Percentiles rank a stretch among this genome's conserved stretches.
Evolutionary conservation across 2,113 vertebrate genomes (phyloP).

Genomic region (Onychorhynchus coronatus): DNA sequence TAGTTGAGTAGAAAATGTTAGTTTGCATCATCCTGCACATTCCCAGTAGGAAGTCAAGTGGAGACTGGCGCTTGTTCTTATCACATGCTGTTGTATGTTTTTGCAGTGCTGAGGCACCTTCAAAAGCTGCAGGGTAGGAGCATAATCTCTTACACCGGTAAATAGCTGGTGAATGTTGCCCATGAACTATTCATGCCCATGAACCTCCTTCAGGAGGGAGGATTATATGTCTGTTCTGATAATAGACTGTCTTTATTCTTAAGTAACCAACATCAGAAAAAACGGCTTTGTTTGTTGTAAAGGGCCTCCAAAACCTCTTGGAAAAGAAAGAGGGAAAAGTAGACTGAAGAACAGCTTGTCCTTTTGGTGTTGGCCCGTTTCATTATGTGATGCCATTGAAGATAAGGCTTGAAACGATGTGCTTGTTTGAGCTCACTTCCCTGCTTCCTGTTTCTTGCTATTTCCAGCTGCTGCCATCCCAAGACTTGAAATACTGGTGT

Average conservation of each 20-base stretch:
- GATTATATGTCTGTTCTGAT: background rate
- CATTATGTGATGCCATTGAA: background rate
- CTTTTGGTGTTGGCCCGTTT: background rate
- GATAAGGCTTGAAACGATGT: background rate
- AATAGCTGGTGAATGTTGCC: background rate
- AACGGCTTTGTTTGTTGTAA: background rate
- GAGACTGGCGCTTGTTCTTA: background rate
- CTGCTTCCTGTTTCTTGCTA: background rate
- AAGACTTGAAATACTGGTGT: background rate
- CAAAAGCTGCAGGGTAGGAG: background rate
- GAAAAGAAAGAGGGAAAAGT: background rate
- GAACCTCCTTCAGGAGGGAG: background rate
- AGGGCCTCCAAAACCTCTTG: background rate
- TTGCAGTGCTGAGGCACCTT: background rate
- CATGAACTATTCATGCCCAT: too few species aligned
- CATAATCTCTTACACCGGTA: background rate
- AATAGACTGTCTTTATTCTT: background rate
- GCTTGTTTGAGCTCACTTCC: background rate
- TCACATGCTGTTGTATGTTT: background rate
- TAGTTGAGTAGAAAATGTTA: background rate
- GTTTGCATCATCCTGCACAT: background rate
- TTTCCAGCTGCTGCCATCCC: background rate
- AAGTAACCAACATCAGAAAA: background rate
- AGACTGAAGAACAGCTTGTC: background rate
- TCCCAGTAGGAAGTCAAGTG: background rate